Evolutionary conservation across 2,888 invertebrate genomes (phyloP), one percentile per base, ranked within the genome.

Genomic region (Yponomeuta malinellus): DNA sequence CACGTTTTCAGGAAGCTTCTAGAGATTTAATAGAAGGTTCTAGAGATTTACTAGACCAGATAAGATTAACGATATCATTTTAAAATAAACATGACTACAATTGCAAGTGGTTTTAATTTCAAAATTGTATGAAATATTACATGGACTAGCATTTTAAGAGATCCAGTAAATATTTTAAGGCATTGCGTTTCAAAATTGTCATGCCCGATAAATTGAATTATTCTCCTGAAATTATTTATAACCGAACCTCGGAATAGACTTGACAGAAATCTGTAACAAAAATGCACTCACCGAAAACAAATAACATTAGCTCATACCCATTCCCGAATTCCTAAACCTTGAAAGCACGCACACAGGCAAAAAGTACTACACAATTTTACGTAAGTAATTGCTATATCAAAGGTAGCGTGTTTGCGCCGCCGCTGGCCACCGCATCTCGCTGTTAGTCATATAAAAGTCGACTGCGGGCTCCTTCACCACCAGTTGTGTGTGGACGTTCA

Each of bases 401-500:
- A 89, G 89, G 90, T 89, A 84, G 89, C 84, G 88, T 90, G 81
- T 86, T 89, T 89, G 90, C 90, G 86, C 87, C 84, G 82, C 83
- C 79, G 74, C 80, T 77, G 82, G 80, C 82, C 82, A 80, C 82
- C 83, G 85, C 88, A 88, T 90, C 90, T 90, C 84, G 79, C 78
- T 76, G 79, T 83, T 83, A 81, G 85, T 83, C 85, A 90, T 92
- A 92, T 92, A 92, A 88, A 92, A 91, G 91, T 85, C 83, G 82
- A 79, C 79, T 82, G 78, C 77, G 79, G 76, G 80, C 77, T 78
- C 82, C 78, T 78, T 85, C 83, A 79, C 78, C 85, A 92, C 86
- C 90, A 92, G 92, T 92, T 84, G 91, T 89, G 91, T 90, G 90
- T 88, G 86, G 86, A 88, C 86, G 88, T 83, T 88, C 88, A 83